Percentiles rank a stretch among this genome's conserved stretches.
Evolutionary conservation across 1,140 invertebrate genomes (phyloP).

Genomic region (Drosophila ambigua): DNA sequence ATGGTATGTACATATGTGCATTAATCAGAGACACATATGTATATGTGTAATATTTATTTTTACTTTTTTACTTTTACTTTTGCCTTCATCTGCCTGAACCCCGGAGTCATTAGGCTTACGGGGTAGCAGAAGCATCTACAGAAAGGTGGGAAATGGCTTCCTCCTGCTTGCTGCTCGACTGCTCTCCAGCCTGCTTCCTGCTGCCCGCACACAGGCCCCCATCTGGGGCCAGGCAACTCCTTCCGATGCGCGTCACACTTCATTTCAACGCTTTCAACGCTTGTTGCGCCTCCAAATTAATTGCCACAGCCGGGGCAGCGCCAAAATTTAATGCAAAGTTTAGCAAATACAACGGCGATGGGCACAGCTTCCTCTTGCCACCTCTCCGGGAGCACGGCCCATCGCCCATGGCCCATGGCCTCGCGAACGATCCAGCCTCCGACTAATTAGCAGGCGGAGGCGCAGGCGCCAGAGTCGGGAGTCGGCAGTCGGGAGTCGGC

Average conservation of each 20-base stretch:
- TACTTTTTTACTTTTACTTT: too few species aligned
- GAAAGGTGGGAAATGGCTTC: slow-evolving; percentile 62
- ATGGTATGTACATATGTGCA: too few species aligned
- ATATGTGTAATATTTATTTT: too few species aligned
- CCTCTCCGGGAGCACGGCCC: neutral
- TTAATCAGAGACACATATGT: too few species aligned
- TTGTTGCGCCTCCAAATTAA: slow-evolving; percentile 81
- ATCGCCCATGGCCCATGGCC: neutral
- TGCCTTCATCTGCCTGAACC: too few species aligned
- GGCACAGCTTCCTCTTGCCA: slow-evolving; percentile 11
- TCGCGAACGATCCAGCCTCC: slow-evolving; percentile 24
- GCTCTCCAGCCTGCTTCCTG: slow-evolving; percentile 1
- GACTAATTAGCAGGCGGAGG: slow-evolving; percentile 70
- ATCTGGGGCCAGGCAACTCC: slow-evolving; percentile 23
- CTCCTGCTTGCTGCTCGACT: neutral
- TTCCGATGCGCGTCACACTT: slow-evolving; percentile 67
- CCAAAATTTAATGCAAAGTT: slow-evolving; percentile 81
- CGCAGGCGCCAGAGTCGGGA: slow-evolving; percentile 62
- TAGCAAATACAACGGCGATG: slow-evolving; percentile 68
- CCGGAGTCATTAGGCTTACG: too few species aligned
- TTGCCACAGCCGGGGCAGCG: slow-evolving; percentile 76
- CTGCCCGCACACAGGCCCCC: neutral
- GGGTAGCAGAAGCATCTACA: slow-evolving; percentile 23
- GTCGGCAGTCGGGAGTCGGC: slow-evolving; percentile 30
- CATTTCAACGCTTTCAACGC: slow-evolving; percentile 76